phyloP scores from a whole-genome alignment of 2,888 invertebrate species.

The Sycophila texana region DNA sequence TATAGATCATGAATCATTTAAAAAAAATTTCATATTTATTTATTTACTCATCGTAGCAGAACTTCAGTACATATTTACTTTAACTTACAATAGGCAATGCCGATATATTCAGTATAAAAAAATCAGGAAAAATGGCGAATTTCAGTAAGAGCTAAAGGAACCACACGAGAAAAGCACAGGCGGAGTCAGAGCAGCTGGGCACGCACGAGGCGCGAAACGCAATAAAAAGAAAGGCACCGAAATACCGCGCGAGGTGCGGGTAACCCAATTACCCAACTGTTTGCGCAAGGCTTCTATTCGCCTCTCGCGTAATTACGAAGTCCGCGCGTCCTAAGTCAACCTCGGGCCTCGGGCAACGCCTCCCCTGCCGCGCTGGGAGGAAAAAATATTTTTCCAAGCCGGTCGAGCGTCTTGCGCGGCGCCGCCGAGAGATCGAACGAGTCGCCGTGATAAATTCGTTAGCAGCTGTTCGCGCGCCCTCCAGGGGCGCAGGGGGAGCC shows the following conservation, averaged over 20 bases:
- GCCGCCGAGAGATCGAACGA: constrained; percentile 34
- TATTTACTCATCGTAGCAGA: no score
- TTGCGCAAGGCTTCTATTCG: constrained; percentile 62
- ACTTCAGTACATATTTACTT: no score
- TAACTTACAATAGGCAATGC: no score
- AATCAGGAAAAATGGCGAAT: neutral
- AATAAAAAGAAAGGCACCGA: constrained; percentile 34
- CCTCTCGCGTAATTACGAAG: constrained; percentile 63
- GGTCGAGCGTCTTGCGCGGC: constrained; percentile 18
- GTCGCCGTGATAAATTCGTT: constrained; percentile 51
- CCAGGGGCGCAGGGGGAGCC: neutral
- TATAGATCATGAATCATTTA: no score
- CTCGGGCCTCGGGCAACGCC: constrained; percentile 38
- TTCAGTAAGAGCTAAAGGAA: neutral
- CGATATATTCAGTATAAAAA: no score
- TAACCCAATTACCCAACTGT: constrained; percentile 57
- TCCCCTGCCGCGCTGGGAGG: constrained; percentile 9
- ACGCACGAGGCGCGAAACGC: neutral
- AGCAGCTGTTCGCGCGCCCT: constrained; percentile 45
- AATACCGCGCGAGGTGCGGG: constrained; percentile 20
- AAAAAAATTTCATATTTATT: no score
- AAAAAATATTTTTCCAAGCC: constrained; percentile 43
- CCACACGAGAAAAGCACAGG: neutral
- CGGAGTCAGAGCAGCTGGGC: neutral
- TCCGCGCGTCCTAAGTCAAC: constrained; percentile 65